phyloP scores from a whole-genome alignment of 2,797 vertebrate species.

The Mus spretus region DNA sequence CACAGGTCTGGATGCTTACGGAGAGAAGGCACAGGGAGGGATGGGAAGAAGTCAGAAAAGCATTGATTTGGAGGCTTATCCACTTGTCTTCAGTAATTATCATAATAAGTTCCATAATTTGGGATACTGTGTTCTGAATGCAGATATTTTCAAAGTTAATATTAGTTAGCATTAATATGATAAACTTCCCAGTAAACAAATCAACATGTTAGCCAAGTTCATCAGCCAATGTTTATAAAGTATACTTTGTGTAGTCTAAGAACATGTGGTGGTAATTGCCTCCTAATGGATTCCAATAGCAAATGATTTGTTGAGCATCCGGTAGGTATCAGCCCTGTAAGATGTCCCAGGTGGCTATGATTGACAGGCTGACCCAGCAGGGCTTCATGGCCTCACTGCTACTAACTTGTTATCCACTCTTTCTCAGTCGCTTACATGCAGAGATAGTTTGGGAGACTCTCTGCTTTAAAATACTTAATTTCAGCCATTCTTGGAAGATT shows the following conservation, averaged over 20 bases:
- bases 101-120: no score
- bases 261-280: neutral
- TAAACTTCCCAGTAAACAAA: neutral
- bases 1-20: neutral
- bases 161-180: neutral
- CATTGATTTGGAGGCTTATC: neutral
- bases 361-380: neutral
- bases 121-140: neutral
- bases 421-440: neutral
- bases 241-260: neutral
- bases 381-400: neutral
- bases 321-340: neutral
- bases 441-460: neutral
- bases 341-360: neutral
- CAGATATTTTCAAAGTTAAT: neutral
- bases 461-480: conserved; percentile 48
- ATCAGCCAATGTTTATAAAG: neutral
- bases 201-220: neutral
- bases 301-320: neutral
- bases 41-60: neutral
- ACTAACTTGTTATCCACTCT: neutral
- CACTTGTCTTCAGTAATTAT: neutral
- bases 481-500: neutral
- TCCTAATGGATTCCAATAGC: neutral
- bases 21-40: neutral